phyloP scores from a whole-genome alignment of 2,113 vertebrate species.

The Indicator maculatus region DNA sequence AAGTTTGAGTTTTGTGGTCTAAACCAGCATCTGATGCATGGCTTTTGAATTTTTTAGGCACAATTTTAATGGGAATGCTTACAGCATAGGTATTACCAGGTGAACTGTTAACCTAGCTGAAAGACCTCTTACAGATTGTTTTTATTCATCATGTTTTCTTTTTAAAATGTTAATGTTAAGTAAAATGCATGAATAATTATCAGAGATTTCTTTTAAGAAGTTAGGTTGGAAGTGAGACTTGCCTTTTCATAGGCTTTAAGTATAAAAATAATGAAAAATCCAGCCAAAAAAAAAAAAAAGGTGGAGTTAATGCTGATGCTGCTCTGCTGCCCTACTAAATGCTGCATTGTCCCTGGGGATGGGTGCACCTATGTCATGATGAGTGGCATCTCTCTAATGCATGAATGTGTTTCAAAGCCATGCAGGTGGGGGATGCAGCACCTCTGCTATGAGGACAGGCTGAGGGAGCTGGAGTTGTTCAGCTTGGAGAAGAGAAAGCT shows the following conservation, averaged over 20 bases:
- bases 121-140: neutral
- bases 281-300: neutral
- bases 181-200: neutral
- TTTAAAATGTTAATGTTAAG: neutral
- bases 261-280: neutral
- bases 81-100: neutral
- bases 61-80: neutral
- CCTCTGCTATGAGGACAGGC: too few species aligned
- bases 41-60: neutral
- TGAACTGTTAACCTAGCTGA: neutral
- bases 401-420: too few species aligned
- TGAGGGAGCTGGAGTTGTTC: too few species aligned
- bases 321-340: neutral
- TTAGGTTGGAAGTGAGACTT: neutral
- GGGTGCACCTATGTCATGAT: too few species aligned
- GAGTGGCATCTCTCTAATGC: too few species aligned
- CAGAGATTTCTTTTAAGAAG: neutral
- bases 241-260: neutral
- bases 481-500: too few species aligned
- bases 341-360: neutral
- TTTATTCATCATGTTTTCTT: neutral
- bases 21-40: neutral
- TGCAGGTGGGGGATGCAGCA: too few species aligned
- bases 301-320: neutral
- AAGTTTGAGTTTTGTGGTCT: neutral